A percentile compares a stretch with the other conserved stretches of the same genome.
Conservation (phyloP, 2,797 vertebrate species). For the Channallabes apus region DNA sequence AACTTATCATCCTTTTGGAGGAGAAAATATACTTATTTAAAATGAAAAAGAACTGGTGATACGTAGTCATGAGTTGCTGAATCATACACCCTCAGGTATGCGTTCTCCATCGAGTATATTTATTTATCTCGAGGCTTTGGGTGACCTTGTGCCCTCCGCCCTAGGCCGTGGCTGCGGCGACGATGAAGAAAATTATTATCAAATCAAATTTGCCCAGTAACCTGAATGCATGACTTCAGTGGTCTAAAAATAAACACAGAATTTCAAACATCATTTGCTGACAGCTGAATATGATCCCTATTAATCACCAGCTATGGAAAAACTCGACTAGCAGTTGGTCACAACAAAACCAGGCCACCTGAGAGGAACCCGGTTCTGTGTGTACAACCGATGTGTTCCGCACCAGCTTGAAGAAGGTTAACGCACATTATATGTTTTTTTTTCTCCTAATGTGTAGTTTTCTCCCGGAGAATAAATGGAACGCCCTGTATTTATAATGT, state of each 20-base stretch:
- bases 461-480: no score
- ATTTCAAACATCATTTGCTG: constrained; percentile 61
- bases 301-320: constrained; percentile 58
- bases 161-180: background rate
- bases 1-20: background rate
- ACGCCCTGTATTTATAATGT: no score
- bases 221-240: constrained; percentile 36
- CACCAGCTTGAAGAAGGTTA: no score
- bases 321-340: constrained; percentile 49
- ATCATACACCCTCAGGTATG: background rate
- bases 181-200: constrained; percentile 40
- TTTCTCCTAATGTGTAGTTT: no score
- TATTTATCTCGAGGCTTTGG: background rate
- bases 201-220: constrained; percentile 48
- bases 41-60: no score
- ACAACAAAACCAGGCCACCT: constrained; percentile 45
- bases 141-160: constrained; percentile 20
- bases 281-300: constrained; percentile 70
- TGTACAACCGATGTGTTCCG: background rate
- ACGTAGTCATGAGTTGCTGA: background rate
- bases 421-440: background rate
- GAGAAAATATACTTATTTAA: background rate
- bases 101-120: no score
- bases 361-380: background rate
- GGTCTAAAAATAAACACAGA: constrained; percentile 61